These are phyloP conservation scores for Hydriomena furcata DNA, from an alignment of 2,888 invertebrate species.

Conservation along the genomic window DNA sequence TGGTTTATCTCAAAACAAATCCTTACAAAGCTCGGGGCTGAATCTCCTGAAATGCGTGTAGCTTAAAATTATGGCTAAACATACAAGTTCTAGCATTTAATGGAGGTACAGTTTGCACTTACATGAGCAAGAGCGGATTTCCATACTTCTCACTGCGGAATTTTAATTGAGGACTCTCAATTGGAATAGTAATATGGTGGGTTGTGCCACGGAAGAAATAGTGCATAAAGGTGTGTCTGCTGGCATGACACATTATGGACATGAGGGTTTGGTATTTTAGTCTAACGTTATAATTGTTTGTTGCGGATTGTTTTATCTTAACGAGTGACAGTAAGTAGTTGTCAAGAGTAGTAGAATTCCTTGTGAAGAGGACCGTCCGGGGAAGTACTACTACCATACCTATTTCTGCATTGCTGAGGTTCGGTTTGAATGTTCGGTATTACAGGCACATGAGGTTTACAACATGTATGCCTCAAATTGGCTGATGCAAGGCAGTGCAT, in stretches of 20 bases:
- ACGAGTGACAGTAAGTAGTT: too few species aligned
- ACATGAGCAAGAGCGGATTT: slow-evolving; percentile 20
- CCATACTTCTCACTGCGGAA: slow-evolving; percentile 25
- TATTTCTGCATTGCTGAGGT: too few species aligned
- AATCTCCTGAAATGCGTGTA: slow-evolving; percentile 11
- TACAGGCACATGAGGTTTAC: background rate
- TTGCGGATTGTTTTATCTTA: too few species aligned
- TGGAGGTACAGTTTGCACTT: slow-evolving; percentile 14
- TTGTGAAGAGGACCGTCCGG: too few species aligned
- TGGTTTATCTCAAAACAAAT: background rate
- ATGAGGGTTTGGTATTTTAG: too few species aligned
- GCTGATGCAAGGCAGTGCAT: too few species aligned
- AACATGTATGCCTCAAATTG: too few species aligned
- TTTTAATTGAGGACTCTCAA: slow-evolving; percentile 38
- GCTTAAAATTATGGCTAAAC: slow-evolving; percentile 21
- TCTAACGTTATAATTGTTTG: too few species aligned
- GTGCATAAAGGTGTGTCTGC: too few species aligned
- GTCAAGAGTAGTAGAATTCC: too few species aligned
- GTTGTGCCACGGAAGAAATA: slow-evolving; percentile 16
- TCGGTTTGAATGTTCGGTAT: too few species aligned
- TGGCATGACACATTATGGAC: slow-evolving; percentile 24
- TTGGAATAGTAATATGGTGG: slow-evolving; percentile 39
- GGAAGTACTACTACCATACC: too few species aligned
- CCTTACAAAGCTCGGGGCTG: background rate
- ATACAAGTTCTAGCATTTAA: slow-evolving; percentile 21